Conservation (phyloP, 2,888 invertebrate species). For the Apoda limacodes region DNA sequence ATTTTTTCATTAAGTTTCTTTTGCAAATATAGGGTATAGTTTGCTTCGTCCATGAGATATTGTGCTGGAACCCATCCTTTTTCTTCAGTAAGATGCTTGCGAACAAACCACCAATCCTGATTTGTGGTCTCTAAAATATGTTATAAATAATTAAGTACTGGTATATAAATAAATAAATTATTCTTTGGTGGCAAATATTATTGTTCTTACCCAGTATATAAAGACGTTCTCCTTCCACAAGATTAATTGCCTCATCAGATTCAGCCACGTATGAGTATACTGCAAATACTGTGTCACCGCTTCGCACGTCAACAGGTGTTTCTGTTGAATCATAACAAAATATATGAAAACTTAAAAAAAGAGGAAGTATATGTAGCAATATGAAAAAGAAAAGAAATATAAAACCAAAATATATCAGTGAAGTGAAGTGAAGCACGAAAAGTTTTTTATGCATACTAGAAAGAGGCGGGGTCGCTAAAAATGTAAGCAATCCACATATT, state of each 20-base stretch:
- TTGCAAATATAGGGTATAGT: conserved; percentile 85
- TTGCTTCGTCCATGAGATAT: conserved; percentile 84
- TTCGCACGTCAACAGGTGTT: conserved; percentile 66
- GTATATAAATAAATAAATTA: conserved; percentile 2
- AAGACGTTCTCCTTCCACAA: conserved; percentile 91
- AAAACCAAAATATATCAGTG: no score
- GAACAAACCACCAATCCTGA: conserved; percentile 94
- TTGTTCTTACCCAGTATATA: conserved; percentile 77
- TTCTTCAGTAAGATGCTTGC: conserved; percentile 89
- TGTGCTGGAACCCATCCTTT: conserved; percentile 95
- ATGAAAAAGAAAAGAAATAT: no score
- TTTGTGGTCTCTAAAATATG: conserved; percentile 77
- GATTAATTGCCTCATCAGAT: conserved; percentile 86
- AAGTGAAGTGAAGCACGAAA: no score
- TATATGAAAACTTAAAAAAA: no score
- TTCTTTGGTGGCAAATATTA: neutral
- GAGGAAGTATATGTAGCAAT: no score
- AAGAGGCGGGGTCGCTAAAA: no score
- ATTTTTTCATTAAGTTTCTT: conserved; percentile 92
- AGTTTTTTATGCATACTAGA: no score
- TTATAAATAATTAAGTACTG: conserved; percentile 4
- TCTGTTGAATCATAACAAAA: no score
- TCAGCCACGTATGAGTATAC: conserved; percentile 89
- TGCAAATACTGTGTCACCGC: conserved; percentile 84
- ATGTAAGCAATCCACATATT: no score